phyloP scores from a whole-genome alignment of 2,888 invertebrate species.

The Volucella inflata region DNA sequence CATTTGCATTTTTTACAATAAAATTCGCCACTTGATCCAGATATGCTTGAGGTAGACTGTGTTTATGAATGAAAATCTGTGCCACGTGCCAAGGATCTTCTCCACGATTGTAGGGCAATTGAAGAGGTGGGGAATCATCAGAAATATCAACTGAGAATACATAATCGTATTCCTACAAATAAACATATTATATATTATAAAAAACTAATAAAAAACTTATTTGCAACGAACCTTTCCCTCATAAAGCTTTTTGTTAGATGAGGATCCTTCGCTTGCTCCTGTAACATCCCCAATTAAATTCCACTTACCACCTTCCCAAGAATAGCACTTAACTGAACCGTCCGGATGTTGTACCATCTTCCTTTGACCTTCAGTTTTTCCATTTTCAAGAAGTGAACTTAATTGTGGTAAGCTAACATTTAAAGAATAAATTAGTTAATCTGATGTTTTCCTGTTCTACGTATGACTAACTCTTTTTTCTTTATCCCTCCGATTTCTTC shows the following conservation, averaged over 20 bases:
- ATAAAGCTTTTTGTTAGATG: constrained; percentile 90
- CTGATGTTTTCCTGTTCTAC: neutral
- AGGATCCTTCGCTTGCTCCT: constrained; percentile 88
- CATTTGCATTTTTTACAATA: constrained; percentile 90
- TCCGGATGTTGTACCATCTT: constrained; percentile 91
- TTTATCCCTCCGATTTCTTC: constrained; percentile 93
- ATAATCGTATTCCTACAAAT: constrained; percentile 91
- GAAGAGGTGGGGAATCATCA: constrained; percentile 93
- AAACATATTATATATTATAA: neutral
- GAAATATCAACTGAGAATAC: constrained; percentile 98
- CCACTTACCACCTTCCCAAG: constrained; percentile 91
- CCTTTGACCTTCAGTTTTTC: constrained; percentile 91
- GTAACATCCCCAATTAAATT: constrained; percentile 94
- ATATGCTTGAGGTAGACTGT: constrained; percentile 93
- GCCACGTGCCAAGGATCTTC: constrained; percentile 97
- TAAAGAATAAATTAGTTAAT: neutral
- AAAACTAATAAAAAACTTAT: neutral
- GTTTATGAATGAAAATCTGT: constrained; percentile 93
- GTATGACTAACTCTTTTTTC: constrained; percentile 88
- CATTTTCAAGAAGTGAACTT: constrained; percentile 90
- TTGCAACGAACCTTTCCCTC: constrained; percentile 87
- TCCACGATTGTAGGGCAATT: constrained; percentile 94
- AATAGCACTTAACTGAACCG: constrained; percentile 90
- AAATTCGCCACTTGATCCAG: constrained; percentile 97
- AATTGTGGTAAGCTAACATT: constrained; percentile 90